These are phyloP conservation scores for Microtus richardsoni DNA, from an alignment of 2,113 vertebrate species.

Conservation along the genomic window DNA sequence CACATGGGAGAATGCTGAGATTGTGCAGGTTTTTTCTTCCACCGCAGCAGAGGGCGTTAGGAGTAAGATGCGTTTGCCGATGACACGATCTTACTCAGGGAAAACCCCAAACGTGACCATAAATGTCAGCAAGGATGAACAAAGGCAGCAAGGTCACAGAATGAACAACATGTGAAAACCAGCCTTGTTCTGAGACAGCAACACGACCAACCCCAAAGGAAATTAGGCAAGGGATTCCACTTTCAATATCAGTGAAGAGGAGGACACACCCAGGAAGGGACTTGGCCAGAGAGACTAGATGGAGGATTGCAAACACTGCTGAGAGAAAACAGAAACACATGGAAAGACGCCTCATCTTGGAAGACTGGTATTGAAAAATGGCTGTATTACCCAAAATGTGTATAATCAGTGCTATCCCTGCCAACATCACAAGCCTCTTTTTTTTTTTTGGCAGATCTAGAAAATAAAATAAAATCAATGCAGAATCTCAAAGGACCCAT, in stretches of 20 bases:
- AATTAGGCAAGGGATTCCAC: neutral
- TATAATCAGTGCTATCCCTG: neutral
- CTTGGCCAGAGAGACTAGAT: neutral
- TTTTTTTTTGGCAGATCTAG: neutral
- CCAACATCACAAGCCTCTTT: too few species aligned
- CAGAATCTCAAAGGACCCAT: neutral
- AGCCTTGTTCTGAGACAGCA: neutral
- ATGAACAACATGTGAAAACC: neutral
- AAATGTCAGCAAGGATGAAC: neutral
- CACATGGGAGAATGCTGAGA: neutral
- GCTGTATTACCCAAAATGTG: too few species aligned
- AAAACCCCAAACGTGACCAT: neutral
- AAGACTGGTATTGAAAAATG: neutral
- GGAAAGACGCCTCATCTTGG: neutral
- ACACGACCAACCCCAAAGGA: neutral
- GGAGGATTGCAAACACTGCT: neutral
- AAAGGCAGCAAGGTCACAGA: neutral
- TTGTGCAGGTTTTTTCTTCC: neutral
- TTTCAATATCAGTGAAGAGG: neutral
- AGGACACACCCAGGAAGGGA: neutral
- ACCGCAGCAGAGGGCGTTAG: neutral
- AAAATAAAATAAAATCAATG: neutral
- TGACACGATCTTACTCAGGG: neutral
- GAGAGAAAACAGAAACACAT: neutral
- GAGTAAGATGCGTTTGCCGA: neutral